Evolutionary conservation across 2,797 vertebrate species (phyloP).

Genomic region (Crenichthys baileyi): DNA sequence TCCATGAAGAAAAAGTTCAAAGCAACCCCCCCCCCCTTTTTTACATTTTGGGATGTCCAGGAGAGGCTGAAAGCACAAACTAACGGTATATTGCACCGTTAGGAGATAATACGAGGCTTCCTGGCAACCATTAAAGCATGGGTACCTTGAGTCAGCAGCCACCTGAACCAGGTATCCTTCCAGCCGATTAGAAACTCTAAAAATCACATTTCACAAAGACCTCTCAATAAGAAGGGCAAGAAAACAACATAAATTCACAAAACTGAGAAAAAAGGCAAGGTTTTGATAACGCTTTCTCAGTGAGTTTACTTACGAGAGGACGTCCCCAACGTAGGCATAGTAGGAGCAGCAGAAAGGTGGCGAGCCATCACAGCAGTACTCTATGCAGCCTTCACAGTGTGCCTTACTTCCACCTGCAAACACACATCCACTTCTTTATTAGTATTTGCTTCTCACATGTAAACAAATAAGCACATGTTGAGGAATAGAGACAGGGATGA

Average conservation of each 20-base stretch:
- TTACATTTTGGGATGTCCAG: neutral
- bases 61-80: neutral
- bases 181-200: neutral
- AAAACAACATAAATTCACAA: too few relatives aligned
- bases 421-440: slow-evolving; percentile 44
- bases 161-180: neutral
- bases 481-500: too few relatives aligned
- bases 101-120: slow-evolving; percentile 16
- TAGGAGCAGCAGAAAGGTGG: slow-evolving; percentile 93
- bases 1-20: neutral
- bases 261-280: neutral
- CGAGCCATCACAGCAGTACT: slow-evolving; percentile 92
- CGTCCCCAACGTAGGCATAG: slow-evolving; percentile 91
- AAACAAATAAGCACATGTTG: neutral
- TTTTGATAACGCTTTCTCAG: neutral
- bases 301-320: slow-evolving; percentile 87
- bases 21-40: neutral
- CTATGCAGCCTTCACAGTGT: slow-evolving; percentile 87
- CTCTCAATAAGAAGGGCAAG: neutral
- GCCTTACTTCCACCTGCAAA: slow-evolving; percentile 82
- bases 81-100: neutral
- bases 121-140: slow-evolving; percentile 5
- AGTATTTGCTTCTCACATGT: neutral
- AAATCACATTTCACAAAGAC: neutral
- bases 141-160: neutral